A percentile compares a stretch with the other conserved stretches of the same genome.
Conservation (phyloP, 2,113 vertebrate species). For the Megaleporinus macrocephalus region DNA sequence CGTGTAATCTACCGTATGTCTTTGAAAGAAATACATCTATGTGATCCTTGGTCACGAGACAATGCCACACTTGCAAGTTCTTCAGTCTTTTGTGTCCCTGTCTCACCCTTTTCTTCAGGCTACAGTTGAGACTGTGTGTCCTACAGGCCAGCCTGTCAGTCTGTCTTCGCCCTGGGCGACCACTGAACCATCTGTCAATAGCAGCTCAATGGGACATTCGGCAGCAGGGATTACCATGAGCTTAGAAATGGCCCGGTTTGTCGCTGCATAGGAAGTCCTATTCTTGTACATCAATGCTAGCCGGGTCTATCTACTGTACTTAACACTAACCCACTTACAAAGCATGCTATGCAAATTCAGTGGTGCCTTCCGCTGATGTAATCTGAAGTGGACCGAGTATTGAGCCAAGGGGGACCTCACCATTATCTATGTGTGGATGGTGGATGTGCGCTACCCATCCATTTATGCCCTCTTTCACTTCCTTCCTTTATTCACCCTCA, state of each 20-base stretch:
- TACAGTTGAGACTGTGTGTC: constrained; percentile 22
- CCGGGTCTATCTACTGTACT: constrained; percentile 53
- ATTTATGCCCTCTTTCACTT: constrained; percentile 71
- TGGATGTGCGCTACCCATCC: constrained; percentile 63
- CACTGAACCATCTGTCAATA: constrained; percentile 72
- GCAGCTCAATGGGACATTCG: constrained; percentile 56
- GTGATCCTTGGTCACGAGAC: neutral
- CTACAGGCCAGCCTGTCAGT: constrained; percentile 36
- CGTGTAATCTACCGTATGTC: neutral
- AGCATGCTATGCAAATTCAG: constrained; percentile 33
- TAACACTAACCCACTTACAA: constrained; percentile 63
- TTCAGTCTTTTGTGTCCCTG: neutral
- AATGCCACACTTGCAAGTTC: constrained; percentile 9
- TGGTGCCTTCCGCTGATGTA: constrained; percentile 39
- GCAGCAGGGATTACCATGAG: constrained; percentile 74
- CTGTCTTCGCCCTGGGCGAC: constrained; percentile 60
- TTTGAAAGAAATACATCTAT: neutral
- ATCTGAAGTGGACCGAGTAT: constrained; percentile 37
- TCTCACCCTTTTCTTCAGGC: constrained; percentile 19
- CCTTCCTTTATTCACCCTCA: constrained; percentile 76
- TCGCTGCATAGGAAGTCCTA: constrained; percentile 37
- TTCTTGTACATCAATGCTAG: constrained; percentile 36
- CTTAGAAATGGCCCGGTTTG: constrained; percentile 61
- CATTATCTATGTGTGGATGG: constrained; percentile 71
- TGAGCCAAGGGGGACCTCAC: constrained; percentile 65